phyloP scores from a whole-genome alignment of 2,888 invertebrate genomes.

The Drosophila affinis region DNA sequence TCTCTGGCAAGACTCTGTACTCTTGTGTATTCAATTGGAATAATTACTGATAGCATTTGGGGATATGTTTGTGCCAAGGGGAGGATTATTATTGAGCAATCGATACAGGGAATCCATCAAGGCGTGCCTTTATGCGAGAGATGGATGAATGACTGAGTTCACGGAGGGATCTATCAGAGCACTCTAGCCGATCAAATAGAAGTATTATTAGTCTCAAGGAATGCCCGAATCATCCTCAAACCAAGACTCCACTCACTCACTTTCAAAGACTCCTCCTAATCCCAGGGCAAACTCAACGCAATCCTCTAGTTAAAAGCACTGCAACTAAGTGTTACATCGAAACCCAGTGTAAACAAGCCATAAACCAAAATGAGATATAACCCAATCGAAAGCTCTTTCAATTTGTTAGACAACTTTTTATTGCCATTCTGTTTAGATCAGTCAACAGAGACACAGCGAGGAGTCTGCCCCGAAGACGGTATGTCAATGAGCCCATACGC shows the following conservation, averaged over 20 bases:
- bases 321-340: neutral
- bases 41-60: slow-evolving; percentile 55
- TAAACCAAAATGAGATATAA: neutral
- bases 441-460: neutral
- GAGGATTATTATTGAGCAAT: neutral
- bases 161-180: neutral
- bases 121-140: neutral
- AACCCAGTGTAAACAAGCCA: neutral
- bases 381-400: neutral
- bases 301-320: neutral
- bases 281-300: neutral
- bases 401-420: slow-evolving; percentile 1
- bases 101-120: neutral
- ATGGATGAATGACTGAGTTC: neutral
- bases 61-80: slow-evolving; percentile 35
- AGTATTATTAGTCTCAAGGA: too few relatives aligned
- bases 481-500: slow-evolving; percentile 18
- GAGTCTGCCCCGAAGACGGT: neutral
- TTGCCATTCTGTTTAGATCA: slow-evolving; percentile 11
- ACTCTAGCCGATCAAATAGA: neutral
- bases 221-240: neutral
- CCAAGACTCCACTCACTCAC: too few relatives aligned
- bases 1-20: slow-evolving; percentile 46
- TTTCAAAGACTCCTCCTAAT: neutral
- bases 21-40: slow-evolving; percentile 67